These are phyloP conservation scores for Pseudochirops cupreus DNA, from an alignment of 2,797 vertebrate species.

Conservation along the genomic window DNA sequence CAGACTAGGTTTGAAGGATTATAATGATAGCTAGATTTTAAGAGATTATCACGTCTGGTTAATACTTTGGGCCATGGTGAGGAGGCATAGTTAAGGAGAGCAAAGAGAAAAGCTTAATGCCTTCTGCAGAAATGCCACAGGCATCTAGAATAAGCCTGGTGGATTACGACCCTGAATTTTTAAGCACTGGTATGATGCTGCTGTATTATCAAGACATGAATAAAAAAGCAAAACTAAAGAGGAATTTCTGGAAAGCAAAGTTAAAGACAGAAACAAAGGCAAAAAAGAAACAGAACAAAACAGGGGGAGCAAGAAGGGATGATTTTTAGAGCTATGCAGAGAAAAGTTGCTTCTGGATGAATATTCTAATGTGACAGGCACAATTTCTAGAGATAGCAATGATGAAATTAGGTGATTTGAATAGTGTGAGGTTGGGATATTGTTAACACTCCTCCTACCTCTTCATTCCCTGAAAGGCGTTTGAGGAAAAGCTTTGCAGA, in stretches of 20 bases:
- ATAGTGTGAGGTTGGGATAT: not conserved
- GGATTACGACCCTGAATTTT: slow-evolving; percentile 42
- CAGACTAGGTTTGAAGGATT: slow-evolving; percentile 55
- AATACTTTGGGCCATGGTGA: slow-evolving; percentile 31
- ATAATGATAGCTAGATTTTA: slow-evolving; percentile 52
- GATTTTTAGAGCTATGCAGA: slow-evolving; percentile 22
- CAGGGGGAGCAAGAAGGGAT: slow-evolving; percentile 20
- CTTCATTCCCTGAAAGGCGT: slow-evolving; percentile 18
- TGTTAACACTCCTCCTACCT: slow-evolving; percentile 17
- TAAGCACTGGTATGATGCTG: slow-evolving; percentile 55
- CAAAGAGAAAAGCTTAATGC: slow-evolving; percentile 26
- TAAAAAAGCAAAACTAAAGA: slow-evolving; percentile 46
- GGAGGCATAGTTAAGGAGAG: slow-evolving; percentile 52
- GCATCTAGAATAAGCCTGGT: slow-evolving; percentile 36
- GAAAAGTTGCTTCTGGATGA: not conserved
- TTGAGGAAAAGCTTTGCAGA: slow-evolving; percentile 26
- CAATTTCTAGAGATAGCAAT: not conserved
- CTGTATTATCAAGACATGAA: slow-evolving; percentile 60
- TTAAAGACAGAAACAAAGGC: slow-evolving; percentile 58
- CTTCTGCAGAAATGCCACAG: slow-evolving; percentile 44
- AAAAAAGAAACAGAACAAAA: not conserved
- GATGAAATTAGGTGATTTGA: slow-evolving; percentile 13
- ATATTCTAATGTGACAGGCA: not conserved
- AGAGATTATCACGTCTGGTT: slow-evolving; percentile 54
- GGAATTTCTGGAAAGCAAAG: slow-evolving; percentile 34